Evolutionary conservation across 2,797 vertebrate species (phyloP).

Genomic region (Odontamblyopus rebecca): DNA sequence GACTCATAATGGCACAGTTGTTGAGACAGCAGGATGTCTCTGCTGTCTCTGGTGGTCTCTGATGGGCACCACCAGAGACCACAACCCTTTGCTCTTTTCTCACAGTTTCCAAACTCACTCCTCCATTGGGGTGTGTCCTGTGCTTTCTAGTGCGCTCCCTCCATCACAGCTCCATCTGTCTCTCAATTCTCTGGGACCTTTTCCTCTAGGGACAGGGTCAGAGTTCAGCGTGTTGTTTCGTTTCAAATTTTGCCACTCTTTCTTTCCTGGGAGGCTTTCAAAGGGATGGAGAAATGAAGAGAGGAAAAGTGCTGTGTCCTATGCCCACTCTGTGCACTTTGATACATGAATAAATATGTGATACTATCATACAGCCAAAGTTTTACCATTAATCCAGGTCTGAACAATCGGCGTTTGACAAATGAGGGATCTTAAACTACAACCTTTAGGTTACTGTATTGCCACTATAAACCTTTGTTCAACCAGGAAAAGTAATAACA

Average conservation of each 20-base stretch:
- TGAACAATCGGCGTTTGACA: not conserved
- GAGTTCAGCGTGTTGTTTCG: not conserved
- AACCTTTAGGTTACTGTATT: not conserved
- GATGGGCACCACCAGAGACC: slow-evolving; percentile 3
- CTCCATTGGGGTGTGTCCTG: slow-evolving; percentile 10
- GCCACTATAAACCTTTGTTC: not conserved
- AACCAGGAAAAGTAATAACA: not conserved
- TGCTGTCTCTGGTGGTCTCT: too few relatives aligned
- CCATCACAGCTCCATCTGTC: slow-evolving; percentile 7
- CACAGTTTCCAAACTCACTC: slow-evolving; percentile 14
- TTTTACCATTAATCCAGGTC: not conserved
- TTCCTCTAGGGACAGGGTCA: not conserved
- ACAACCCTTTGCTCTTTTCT: not conserved
- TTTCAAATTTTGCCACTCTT: slow-evolving; percentile 2
- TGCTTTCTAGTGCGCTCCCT: slow-evolving; percentile 3
- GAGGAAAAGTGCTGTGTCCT: not conserved
- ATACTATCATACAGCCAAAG: not conserved
- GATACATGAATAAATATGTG: slow-evolving; percentile 1
- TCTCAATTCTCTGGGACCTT: slow-evolving; percentile 11
- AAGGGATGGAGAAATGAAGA: slow-evolving; percentile 2
- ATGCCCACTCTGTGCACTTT: not conserved
- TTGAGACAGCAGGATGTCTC: slow-evolving; percentile 10
- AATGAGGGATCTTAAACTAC: not conserved
- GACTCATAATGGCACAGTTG: slow-evolving; percentile 9
- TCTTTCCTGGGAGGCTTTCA: slow-evolving; percentile 10